Percentiles rank a stretch among this genome's conserved stretches.
Evolutionary conservation across 2,113 vertebrate species (phyloP).

Genomic region (Oryzias woworae): DNA sequence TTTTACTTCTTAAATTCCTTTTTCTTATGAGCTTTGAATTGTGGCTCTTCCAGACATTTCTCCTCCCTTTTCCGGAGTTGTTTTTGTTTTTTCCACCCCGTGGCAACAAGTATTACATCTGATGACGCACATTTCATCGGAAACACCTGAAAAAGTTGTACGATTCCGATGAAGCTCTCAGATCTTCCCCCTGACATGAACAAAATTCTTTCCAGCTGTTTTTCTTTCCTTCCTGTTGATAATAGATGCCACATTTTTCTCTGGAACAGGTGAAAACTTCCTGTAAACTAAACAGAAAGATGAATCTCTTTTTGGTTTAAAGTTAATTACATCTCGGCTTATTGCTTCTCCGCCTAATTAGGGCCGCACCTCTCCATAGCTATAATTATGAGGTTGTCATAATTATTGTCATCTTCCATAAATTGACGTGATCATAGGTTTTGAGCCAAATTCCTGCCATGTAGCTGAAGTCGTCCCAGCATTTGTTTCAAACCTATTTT

Average conservation of each 20-base stretch:
- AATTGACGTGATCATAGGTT: too few relatives aligned
- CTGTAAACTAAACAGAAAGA: neutral
- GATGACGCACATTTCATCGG: too few relatives aligned
- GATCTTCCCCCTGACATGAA: neutral
- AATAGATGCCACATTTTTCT: neutral
- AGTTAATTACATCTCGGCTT: neutral
- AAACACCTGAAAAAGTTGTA: too few relatives aligned
- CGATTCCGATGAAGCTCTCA: neutral
- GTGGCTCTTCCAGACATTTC: neutral
- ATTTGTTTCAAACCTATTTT: neutral
- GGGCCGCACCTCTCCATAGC: too few relatives aligned
- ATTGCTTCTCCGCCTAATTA: neutral
- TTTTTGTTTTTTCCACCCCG: too few relatives aligned
- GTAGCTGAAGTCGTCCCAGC: too few relatives aligned
- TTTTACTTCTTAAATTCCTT: neutral
- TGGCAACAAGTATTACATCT: too few relatives aligned
- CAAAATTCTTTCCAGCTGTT: neutral
- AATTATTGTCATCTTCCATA: too few relatives aligned
- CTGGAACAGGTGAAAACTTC: neutral
- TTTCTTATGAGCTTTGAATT: neutral
- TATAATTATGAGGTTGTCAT: too few relatives aligned
- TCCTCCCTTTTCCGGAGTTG: too few relatives aligned
- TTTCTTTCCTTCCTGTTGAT: neutral
- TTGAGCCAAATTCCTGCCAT: too few relatives aligned
- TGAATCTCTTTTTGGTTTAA: rapidly evolving